A percentile compares a stretch with the other conserved stretches of the same genome.
Conservation (phyloP, 2,113 vertebrate species). For the Hippocampus comes region DNA sequence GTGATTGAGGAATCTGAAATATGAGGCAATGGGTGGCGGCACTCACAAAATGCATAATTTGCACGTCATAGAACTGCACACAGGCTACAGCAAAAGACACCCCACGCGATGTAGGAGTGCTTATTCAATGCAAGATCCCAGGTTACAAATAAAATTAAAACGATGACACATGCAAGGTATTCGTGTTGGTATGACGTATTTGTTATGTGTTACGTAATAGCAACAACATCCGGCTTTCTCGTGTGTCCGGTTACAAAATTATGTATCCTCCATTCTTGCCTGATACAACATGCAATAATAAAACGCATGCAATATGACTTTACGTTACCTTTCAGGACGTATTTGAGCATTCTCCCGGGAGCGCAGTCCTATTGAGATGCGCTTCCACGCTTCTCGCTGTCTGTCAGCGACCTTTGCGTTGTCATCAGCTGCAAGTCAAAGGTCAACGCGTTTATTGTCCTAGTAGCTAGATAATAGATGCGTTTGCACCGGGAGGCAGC, state of each 20-base stretch:
- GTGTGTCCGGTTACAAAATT: not conserved
- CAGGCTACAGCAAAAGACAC: not conserved
- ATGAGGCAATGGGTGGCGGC: not conserved
- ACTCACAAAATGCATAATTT: not conserved
- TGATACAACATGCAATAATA: not conserved
- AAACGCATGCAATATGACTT: not conserved
- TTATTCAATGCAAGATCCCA: not conserved
- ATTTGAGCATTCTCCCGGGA: constrained; percentile 74
- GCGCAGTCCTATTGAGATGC: constrained; percentile 54
- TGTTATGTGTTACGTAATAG: constrained; percentile 60
- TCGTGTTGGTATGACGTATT: not conserved
- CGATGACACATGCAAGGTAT: not conserved
- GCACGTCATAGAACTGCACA: no score
- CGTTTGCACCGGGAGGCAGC: constrained; percentile 2
- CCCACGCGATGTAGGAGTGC: not conserved
- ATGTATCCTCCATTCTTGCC: no score
- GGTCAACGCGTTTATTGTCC: constrained; percentile 65
- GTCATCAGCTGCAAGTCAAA: constrained; percentile 76
- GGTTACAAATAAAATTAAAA: not conserved
- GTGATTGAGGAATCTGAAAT: not conserved
- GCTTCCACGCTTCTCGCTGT: constrained; percentile 40
- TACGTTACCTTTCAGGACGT: constrained; percentile 74
- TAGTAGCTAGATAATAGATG: constrained; percentile 4
- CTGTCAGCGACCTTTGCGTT: constrained; percentile 73
- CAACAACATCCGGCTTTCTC: not conserved